Evolutionary conservation across 53 echinoderm and acorn worm species (phyloP).

Genomic region (Patiria pectinifera): DNA sequence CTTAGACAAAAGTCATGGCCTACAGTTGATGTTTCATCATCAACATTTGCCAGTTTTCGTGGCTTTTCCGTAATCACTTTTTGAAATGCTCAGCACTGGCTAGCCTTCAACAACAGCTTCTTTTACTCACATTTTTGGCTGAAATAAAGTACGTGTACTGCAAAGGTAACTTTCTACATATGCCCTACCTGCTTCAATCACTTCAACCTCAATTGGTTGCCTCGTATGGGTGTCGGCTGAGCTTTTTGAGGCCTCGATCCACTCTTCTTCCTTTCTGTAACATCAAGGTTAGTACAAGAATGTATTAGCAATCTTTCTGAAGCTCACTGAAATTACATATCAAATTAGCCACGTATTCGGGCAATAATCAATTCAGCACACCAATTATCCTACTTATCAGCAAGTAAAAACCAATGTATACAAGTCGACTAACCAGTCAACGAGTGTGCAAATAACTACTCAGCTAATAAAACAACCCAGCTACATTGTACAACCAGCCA

Average conservation of each 20-base stretch:
- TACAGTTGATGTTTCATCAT: too few species aligned
- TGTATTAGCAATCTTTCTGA: neutral
- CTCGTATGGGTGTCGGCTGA: neutral
- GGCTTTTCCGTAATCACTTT: neutral
- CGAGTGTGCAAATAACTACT: too few species aligned
- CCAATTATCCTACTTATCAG: neutral
- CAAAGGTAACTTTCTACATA: neutral
- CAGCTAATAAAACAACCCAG: too few species aligned
- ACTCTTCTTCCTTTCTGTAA: neutral
- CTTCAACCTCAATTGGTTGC: slow-evolving; percentile 10
- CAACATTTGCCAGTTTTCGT: too few species aligned
- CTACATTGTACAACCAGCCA: too few species aligned
- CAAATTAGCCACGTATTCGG: neutral
- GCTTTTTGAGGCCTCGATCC: neutral
- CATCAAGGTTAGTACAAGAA: neutral
- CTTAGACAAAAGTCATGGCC: too few species aligned
- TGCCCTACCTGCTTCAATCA: slow-evolving; percentile 2
- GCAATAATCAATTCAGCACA: neutral
- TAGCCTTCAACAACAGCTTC: too few species aligned
- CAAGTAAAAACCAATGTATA: neutral
- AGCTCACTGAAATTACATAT: neutral
- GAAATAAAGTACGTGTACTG: neutral
- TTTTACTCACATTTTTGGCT: neutral
- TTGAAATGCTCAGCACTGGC: neutral
- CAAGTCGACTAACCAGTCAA: too few species aligned